Evolutionary conservation across 2,113 vertebrate genomes (phyloP).

Genomic region (Amphiprion ocellaris): DNA sequence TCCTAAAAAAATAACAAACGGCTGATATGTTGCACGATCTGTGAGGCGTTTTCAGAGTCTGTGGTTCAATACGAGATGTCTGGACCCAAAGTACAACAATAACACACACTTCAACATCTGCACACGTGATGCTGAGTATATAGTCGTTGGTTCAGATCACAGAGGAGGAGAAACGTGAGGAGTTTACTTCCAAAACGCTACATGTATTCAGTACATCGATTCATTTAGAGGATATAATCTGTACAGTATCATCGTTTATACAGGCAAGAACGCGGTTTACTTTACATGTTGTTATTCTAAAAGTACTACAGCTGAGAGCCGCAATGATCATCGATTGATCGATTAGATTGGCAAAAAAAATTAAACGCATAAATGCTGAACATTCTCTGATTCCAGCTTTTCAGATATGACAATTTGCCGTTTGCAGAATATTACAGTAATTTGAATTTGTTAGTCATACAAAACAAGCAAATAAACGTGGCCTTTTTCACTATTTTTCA

Average conservation of each 20-base stretch:
- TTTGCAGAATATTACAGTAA: not conserved
- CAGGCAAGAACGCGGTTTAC: slow-evolving; percentile 32
- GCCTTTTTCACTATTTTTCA: not conserved
- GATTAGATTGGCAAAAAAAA: not conserved
- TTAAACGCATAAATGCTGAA: not conserved
- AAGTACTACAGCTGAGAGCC: slow-evolving; percentile 23
- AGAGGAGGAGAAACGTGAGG: slow-evolving; percentile 43
- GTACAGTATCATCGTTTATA: slow-evolving; percentile 46
- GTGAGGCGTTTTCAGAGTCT: slow-evolving; percentile 31
- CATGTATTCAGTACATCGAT: slow-evolving; percentile 20
- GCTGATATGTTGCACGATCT: slow-evolving; percentile 52
- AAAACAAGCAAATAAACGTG: not conserved
- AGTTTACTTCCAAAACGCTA: slow-evolving; percentile 56
- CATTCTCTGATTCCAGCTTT: not conserved
- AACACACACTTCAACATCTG: slow-evolving; percentile 63
- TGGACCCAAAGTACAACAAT: slow-evolving; percentile 61
- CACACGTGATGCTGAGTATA: slow-evolving; percentile 62
- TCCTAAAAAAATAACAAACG: slow-evolving; percentile 44
- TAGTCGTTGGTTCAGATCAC: slow-evolving; percentile 59
- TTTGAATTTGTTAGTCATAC: slow-evolving; percentile 1
- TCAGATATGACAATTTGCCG: not conserved
- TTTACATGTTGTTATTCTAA: slow-evolving; percentile 33
- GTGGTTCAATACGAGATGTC: slow-evolving; percentile 29
- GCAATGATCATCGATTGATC: not conserved
- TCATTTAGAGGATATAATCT: slow-evolving; percentile 42